Evolutionary conservation across 2,113 vertebrate species (phyloP).

Genomic region (Pelvicachromis taeniatus): DNA sequence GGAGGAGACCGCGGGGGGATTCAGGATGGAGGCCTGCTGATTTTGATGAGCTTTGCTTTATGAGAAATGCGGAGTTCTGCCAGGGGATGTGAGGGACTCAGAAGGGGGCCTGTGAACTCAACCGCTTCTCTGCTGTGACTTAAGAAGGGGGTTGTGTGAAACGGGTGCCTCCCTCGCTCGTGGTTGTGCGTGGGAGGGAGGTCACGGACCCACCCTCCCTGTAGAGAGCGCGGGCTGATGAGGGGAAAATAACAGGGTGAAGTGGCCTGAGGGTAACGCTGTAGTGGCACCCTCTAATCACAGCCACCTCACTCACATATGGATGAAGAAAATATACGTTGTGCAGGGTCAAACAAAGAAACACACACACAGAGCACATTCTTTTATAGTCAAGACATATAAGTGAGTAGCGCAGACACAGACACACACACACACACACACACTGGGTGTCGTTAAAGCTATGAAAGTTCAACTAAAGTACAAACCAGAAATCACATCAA

Average conservation of each 20-base stretch:
- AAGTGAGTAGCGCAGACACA: not conserved
- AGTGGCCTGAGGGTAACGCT: not conserved
- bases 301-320: constrained; percentile 28
- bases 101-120: not conserved
- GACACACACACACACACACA: not conserved
- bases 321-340: not conserved
- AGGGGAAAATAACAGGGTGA: constrained; percentile 66
- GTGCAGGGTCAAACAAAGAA: not conserved
- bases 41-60: not conserved
- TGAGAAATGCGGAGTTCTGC: constrained; percentile 2
- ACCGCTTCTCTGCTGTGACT: not conserved
- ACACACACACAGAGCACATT: not conserved
- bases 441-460: not conserved
- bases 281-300: constrained; percentile 64
- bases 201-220: constrained; percentile 57
- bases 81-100: not conserved
- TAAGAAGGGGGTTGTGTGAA: constrained; percentile 11
- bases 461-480: not conserved
- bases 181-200: constrained; percentile 58
- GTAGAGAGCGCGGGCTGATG: constrained; percentile 32
- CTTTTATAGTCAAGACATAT: not conserved
- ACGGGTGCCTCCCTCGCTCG: constrained; percentile 38
- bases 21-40: not conserved
- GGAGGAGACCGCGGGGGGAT: not conserved
- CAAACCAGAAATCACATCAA: not conserved